Conservation (phyloP, 2,888 invertebrate genomes). For the Notodonta ziczac region DNA sequence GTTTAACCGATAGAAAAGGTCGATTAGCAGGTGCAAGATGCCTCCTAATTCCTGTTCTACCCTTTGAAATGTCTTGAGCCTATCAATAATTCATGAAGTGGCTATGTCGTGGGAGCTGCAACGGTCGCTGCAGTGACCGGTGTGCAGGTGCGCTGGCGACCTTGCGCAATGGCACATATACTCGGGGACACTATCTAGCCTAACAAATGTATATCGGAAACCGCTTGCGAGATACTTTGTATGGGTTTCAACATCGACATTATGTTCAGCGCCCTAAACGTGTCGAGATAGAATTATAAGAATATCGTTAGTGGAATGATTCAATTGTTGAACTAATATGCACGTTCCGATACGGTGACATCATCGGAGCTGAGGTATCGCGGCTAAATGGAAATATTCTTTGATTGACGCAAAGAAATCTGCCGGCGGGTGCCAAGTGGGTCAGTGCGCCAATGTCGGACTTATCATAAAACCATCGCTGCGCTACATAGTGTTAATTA, state of each 20-base stretch:
- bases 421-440: constrained; percentile 69
- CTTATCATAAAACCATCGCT: constrained; percentile 63
- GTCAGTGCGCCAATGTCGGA: constrained; percentile 79
- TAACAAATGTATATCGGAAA: constrained; percentile 73
- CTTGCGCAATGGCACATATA: constrained; percentile 78
- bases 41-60: constrained; percentile 53
- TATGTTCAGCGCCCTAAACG: constrained; percentile 53
- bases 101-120: constrained; percentile 66
- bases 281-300: constrained; percentile 51
- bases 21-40: constrained; percentile 51
- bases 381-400: constrained; percentile 62
- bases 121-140: constrained; percentile 67
- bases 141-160: constrained; percentile 72
- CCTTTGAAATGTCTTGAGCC: constrained; percentile 51
- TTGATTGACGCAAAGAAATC: constrained; percentile 70
- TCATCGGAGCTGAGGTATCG: constrained; percentile 46
- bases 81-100: constrained; percentile 60
- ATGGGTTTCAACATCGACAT: constrained; percentile 63
- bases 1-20: constrained; percentile 27
- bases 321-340: constrained; percentile 43
- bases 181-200: constrained; percentile 60
- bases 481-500: constrained; percentile 51
- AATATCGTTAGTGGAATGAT: constrained; percentile 41
- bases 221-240: constrained; percentile 72
- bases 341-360: constrained; percentile 61